These are phyloP conservation scores for Scaptomyza reducta DNA, from an alignment of 2,888 invertebrate genomes.

Conservation along the genomic window DNA sequence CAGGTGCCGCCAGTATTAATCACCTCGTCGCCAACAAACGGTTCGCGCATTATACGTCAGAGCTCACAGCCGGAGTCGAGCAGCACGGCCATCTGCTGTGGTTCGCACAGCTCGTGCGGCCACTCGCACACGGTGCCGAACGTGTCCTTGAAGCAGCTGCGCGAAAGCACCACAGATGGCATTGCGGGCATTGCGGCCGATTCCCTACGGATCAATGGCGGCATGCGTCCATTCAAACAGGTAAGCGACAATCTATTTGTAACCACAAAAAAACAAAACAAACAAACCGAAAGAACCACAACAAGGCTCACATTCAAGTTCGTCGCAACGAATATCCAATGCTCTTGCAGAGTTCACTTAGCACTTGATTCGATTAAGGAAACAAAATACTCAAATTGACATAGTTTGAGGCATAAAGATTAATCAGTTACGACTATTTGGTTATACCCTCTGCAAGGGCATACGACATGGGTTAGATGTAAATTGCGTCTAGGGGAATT, in stretches of 20 bases:
- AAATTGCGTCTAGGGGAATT: constrained; percentile 9
- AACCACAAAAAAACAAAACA: background rate
- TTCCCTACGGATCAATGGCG: constrained; percentile 97
- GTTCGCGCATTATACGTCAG: constrained; percentile 91
- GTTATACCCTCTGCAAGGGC: constrained; percentile 1
- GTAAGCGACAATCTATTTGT: constrained; percentile 85
- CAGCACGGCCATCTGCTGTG: constrained; percentile 85
- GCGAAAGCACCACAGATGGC: constrained; percentile 91
- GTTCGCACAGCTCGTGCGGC: constrained; percentile 87
- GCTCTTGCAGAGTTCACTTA: background rate
- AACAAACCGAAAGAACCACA: no score
- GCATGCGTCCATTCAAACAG: constrained; percentile 98
- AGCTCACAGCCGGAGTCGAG: constrained; percentile 84
- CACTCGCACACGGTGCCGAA: constrained; percentile 89
- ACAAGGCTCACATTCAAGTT: no score
- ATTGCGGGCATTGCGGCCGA: constrained; percentile 98
- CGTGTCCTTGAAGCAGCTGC: constrained; percentile 93
- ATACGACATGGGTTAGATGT: background rate
- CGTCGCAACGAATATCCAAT: background rate
- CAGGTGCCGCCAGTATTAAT: constrained; percentile 89
- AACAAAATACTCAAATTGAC: no score
- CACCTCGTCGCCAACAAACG: constrained; percentile 88
- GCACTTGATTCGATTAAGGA: no score
- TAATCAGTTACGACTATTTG: no score
- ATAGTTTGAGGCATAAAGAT: no score